A percentile compares a stretch with the other conserved stretches of the same genome.
These are phyloP conservation scores for Drosophila histrio DNA, from an alignment of 2,888 invertebrate genomes.

Conservation along the genomic window DNA sequence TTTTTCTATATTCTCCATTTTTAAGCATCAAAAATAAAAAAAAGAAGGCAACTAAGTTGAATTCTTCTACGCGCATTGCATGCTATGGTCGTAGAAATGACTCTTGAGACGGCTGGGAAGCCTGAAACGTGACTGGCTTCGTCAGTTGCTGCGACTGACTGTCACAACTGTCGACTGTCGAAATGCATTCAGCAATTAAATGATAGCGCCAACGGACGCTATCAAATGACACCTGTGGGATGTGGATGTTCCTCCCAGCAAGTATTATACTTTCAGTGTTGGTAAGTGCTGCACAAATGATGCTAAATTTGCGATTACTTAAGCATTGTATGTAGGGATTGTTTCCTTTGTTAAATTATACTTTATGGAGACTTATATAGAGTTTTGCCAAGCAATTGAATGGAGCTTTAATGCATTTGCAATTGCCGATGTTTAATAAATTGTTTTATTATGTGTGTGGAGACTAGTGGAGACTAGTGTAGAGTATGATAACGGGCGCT, in stretches of 20 bases:
- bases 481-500: too few species aligned
- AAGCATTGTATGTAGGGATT: neutral
- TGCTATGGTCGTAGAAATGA: constrained; percentile 10
- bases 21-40: constrained; percentile 9
- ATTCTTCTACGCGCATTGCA: constrained; percentile 33
- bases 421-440: too few species aligned
- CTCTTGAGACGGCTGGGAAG: neutral
- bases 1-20: constrained; percentile 1
- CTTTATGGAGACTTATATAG: too few species aligned
- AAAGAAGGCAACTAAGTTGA: constrained; percentile 13
- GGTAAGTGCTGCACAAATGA: neutral
- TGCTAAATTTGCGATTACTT: neutral
- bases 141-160: neutral
- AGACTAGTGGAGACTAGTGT: too few species aligned
- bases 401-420: too few species aligned
- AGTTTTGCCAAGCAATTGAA: neutral
- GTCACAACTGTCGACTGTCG: constrained; percentile 10
- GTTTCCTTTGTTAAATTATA: constrained; percentile 6
- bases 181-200: constrained; percentile 42
- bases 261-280: neutral
- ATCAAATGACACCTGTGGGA: constrained; percentile 46
- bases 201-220: constrained; percentile 20
- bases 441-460: too few species aligned
- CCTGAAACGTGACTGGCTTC: constrained; percentile 33
- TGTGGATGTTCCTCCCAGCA: neutral